These are phyloP conservation scores for Cryptus viduatorius DNA, from an alignment of 2,888 invertebrate species.

Conservation along the genomic window DNA sequence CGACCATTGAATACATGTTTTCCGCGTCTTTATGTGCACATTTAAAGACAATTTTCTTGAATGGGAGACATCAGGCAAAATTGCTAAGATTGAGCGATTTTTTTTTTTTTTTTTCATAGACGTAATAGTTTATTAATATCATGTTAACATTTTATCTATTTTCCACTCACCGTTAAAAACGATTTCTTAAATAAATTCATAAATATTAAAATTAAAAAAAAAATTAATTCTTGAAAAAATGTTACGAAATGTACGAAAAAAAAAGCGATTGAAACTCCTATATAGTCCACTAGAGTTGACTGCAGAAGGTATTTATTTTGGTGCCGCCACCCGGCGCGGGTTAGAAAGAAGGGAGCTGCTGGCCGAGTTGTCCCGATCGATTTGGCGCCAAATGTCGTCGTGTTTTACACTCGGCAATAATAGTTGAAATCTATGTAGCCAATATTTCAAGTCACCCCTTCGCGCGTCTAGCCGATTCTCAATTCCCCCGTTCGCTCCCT, in stretches of 20 bases:
- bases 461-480: slow-evolving; percentile 67
- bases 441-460: slow-evolving; percentile 84
- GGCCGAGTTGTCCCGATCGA: slow-evolving; percentile 77
- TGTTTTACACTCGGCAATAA: slow-evolving; percentile 85
- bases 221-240: not conserved
- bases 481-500: slow-evolving; percentile 41
- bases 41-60: not conserved
- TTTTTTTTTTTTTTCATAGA: too few relatives aligned
- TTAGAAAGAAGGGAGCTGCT: slow-evolving; percentile 32
- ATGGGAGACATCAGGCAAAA: not conserved
- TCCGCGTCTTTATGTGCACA: not conserved
- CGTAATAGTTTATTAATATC: not conserved
- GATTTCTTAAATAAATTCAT: not conserved
- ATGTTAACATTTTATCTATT: not conserved
- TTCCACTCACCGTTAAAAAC: not conserved
- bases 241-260: not conserved
- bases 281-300: slow-evolving; percentile 60
- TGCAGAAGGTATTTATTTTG: slow-evolving; percentile 74
- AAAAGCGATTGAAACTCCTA: slow-evolving; percentile 22
- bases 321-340: slow-evolving; percentile 66
- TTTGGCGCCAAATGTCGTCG: slow-evolving; percentile 85
- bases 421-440: slow-evolving; percentile 85
- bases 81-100: too few relatives aligned
- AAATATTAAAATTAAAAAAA: not conserved
- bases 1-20: slow-evolving; percentile 1